phyloP scores from a whole-genome alignment of 2,888 invertebrate genomes.

The Achlya flavicornis region DNA sequence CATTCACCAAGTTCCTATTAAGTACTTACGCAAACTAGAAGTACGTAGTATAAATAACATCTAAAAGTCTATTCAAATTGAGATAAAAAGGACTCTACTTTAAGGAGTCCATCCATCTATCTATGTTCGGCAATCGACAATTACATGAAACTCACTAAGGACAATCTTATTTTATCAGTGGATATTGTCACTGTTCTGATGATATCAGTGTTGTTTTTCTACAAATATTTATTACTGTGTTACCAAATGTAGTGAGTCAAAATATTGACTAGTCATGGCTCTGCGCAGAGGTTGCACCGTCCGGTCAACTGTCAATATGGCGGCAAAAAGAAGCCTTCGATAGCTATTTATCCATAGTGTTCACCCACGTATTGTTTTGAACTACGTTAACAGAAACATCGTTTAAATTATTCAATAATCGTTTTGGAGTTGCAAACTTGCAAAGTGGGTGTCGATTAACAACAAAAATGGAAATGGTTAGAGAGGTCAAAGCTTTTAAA shows the following conservation, averaged over 20 bases:
- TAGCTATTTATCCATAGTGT: not conserved
- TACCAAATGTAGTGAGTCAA: constrained; percentile 2
- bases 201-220: not conserved
- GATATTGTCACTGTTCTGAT: not conserved
- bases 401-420: not conserved
- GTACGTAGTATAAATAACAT: no score
- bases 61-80: no score
- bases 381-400: not conserved
- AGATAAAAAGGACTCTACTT: no score
- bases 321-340: not conserved
- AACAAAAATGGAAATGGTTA: not conserved
- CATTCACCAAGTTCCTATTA: no score
- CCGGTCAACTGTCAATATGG: constrained; percentile 3
- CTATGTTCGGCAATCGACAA: no score
- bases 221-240: not conserved
- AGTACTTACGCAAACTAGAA: no score
- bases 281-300: not conserved
- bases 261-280: not conserved
- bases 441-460: constrained; percentile 4
- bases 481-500: not conserved
- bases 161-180: not conserved
- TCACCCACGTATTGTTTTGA: constrained; percentile 3
- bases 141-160: not conserved
- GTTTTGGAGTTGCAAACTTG: not conserved
- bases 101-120: no score